These are phyloP conservation scores for Rhyacichthys aspro DNA, from an alignment of 2,797 vertebrate genomes.

Conservation along the genomic window DNA sequence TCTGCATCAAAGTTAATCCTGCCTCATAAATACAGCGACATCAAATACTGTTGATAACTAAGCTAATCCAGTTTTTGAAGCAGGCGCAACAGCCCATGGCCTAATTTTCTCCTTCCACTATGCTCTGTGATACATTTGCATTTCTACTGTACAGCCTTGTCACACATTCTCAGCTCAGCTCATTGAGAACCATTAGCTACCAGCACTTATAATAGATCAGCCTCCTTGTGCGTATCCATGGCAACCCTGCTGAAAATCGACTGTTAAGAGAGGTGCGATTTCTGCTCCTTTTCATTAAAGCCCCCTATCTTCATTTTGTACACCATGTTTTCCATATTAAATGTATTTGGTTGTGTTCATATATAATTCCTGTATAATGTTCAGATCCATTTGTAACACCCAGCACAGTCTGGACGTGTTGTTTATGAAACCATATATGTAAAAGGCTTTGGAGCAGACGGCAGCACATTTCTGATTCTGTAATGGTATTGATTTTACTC, in stretches of 20 bases:
- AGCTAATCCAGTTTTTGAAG: conserved; percentile 54
- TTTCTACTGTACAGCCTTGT: conserved; percentile 63
- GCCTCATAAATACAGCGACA: conserved; percentile 28
- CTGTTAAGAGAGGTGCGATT: conserved; percentile 51
- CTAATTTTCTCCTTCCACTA: conserved; percentile 40
- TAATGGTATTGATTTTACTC: conserved; percentile 62
- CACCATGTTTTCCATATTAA: conserved; percentile 9
- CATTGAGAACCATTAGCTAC: conserved; percentile 63
- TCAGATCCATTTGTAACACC: neutral
- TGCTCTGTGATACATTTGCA: conserved; percentile 55
- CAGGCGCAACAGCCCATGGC: conserved; percentile 22
- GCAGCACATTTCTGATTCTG: conserved; percentile 10
- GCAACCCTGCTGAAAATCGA: conserved; percentile 68
- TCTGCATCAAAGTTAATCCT: conserved; percentile 37
- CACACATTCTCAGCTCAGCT: conserved; percentile 54
- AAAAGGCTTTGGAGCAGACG: conserved; percentile 10
- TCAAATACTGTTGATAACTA: conserved; percentile 41
- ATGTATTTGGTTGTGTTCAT: neutral
- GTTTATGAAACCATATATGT: conserved; percentile 1
- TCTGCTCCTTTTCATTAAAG: conserved; percentile 33
- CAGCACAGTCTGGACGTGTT: conserved; percentile 1
- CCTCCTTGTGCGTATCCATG: conserved; percentile 75
- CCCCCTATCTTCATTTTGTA: conserved; percentile 21
- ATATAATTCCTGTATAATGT: neutral
- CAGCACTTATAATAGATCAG: conserved; percentile 71